Evolutionary conservation across 2,113 vertebrate species (phyloP), one percentile per base, ranked within the genome.

Genomic region (Oxyura jamaicensis): DNA sequence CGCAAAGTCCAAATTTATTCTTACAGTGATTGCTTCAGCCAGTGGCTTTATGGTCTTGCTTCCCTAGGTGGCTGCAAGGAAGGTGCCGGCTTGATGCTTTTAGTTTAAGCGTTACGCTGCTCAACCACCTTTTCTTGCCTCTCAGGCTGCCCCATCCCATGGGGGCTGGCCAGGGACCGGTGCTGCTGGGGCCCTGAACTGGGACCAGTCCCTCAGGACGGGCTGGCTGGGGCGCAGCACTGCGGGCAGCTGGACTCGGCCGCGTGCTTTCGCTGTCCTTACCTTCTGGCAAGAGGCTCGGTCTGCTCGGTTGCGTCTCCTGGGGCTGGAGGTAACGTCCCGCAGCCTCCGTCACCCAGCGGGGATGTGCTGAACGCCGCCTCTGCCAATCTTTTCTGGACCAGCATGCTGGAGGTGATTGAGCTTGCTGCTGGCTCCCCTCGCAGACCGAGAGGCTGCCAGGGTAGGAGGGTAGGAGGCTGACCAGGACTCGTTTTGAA

Each of bases 401-500:
- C 52, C 74, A 31, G 62, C 48, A 3, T 0, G 8, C 13, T 6
- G 58, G 52, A 59, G 52, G 8, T 16, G 63, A 67, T 2, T 8
- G 56, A 36, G 0, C 58, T 69, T 60, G 73, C 58, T 88, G 31
- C 85, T 33, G 58, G 26, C 50, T 69, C n/a, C 8, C 5, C 16
- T 9, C 22, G 66, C 53, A 46, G 79, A 33, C 50, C 50, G 48
- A 60, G 55, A 93, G 79, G 96, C 83, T 50, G 69, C 69, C 3
- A 4, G 86, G 71, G 87, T 76, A 96, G 95, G 93, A 4, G 86
- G 71, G 87, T 76, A 96, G 95, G 93, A 95, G 88, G 88, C 94
- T 78, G 90, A 90, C 82, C n/a, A 89, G 83, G 95, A 92, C 91
- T 72, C 83, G 95, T 95, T 97, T 96, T 96, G 95, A 94, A 96